Percentiles rank a stretch among this genome's conserved stretches.
phyloP scores from a whole-genome alignment of 1,140 invertebrate species.

The Drosophila kikkawai region DNA sequence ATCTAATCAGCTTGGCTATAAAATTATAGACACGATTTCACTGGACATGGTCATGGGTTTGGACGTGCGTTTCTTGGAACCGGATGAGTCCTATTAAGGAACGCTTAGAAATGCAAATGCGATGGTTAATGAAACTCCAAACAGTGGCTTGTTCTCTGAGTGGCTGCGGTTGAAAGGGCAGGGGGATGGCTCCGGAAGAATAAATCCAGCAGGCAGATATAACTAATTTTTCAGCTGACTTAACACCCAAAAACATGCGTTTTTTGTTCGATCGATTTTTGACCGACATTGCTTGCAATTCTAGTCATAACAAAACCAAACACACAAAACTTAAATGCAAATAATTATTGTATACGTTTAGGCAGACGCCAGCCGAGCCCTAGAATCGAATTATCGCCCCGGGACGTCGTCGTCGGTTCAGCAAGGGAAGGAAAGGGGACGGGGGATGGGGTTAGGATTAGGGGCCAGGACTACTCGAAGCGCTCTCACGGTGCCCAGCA shows the following conservation, averaged over 20 bases:
- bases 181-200: not conserved
- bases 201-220: conserved; percentile 33
- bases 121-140: conserved; percentile 38
- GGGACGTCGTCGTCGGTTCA: conserved; percentile 38
- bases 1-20: conserved; percentile 71
- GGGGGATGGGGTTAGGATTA: conserved; percentile 4
- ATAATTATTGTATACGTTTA: conserved; percentile 81
- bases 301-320: conserved; percentile 62
- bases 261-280: conserved; percentile 19
- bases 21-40: conserved; percentile 63
- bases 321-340: conserved; percentile 55
- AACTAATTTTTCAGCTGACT: conserved; percentile 76
- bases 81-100: conserved; percentile 71
- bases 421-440: not conserved
- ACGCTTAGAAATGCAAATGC: conserved; percentile 70
- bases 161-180: not conserved
- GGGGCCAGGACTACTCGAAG: conserved; percentile 6
- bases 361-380: conserved; percentile 37
- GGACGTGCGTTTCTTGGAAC: conserved; percentile 53
- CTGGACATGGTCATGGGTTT: conserved; percentile 39
- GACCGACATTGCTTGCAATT: not conserved
- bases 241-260: conserved; percentile 52
- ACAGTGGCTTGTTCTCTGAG: not conserved
- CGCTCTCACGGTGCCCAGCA: conserved; percentile 64
- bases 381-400: conserved; percentile 74